phyloP scores from a whole-genome alignment of 2,113 vertebrate genomes.

The Strix aluco region DNA sequence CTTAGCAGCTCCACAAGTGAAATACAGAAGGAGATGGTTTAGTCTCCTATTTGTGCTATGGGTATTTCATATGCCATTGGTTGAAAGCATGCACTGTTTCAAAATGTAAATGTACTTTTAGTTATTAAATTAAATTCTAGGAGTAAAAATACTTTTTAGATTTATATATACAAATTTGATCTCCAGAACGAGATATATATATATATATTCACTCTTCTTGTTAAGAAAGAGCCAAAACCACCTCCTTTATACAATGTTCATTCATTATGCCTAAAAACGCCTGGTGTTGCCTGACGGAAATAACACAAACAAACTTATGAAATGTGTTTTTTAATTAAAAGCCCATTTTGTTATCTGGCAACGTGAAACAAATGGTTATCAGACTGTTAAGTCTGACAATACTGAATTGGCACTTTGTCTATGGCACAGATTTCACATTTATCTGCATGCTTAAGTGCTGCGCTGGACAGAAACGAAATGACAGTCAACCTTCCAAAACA shows the following conservation, averaged over 20 bases:
- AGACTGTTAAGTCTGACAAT: neutral
- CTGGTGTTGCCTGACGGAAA: neutral
- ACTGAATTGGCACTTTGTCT: neutral
- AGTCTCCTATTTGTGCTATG: neutral
- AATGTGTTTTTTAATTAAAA: slow-evolving; percentile 22
- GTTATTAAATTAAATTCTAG: neutral
- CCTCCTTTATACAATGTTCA: neutral
- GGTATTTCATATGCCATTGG: no score
- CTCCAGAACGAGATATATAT: neutral
- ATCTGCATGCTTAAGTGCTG: neutral
- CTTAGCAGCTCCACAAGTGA: neutral
- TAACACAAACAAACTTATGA: neutral
- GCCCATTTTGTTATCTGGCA: neutral
- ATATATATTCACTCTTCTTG: neutral
- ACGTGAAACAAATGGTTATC: neutral
- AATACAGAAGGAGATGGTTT: neutral
- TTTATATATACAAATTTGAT: neutral
- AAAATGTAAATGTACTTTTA: neutral
- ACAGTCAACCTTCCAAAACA: neutral
- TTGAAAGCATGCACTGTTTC: neutral
- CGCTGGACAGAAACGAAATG: neutral
- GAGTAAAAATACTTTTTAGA: neutral
- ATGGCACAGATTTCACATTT: neutral
- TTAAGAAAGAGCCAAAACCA: neutral
- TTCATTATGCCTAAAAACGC: neutral